Conservation (phyloP, 2,797 vertebrate genomes). For the Acanthiza pusilla region DNA sequence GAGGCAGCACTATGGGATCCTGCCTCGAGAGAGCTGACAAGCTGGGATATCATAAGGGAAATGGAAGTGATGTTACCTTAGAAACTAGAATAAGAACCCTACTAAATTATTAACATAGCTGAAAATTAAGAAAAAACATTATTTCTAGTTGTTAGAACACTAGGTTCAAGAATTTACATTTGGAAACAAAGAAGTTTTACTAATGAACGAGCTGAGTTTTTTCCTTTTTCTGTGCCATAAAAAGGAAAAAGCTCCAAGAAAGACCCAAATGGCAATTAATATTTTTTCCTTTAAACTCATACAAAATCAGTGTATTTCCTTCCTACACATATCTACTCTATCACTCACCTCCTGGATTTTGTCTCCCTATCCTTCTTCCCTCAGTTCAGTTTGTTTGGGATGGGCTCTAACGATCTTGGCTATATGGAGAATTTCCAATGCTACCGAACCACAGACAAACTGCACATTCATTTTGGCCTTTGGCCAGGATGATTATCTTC, state of each 20-base stretch:
- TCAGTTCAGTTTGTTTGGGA: background rate
- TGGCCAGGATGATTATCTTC: background rate
- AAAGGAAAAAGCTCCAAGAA: constrained; percentile 79
- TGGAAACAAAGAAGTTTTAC: constrained; percentile 79
- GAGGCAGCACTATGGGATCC: background rate
- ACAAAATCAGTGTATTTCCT: background rate
- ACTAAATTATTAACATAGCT: constrained; percentile 81
- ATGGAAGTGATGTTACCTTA: background rate
- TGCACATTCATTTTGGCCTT: background rate
- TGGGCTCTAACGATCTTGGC: background rate
- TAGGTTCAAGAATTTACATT: constrained; percentile 79
- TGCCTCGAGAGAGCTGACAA: background rate
- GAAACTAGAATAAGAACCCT: constrained; percentile 69
- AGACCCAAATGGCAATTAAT: constrained; percentile 57
- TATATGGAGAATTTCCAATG: background rate
- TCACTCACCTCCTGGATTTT: background rate
- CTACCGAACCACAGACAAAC: background rate
- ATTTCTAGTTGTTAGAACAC: constrained; percentile 84
- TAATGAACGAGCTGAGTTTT: constrained; percentile 77
- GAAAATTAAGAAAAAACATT: constrained; percentile 83
- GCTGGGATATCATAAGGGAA: background rate
- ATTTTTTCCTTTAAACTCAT: background rate
- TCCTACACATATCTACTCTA: background rate
- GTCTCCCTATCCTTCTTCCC: background rate
- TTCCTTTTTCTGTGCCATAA: constrained; percentile 82